Conservation (phyloP, 2,113 vertebrate genomes). For the Meles meles region DNA sequence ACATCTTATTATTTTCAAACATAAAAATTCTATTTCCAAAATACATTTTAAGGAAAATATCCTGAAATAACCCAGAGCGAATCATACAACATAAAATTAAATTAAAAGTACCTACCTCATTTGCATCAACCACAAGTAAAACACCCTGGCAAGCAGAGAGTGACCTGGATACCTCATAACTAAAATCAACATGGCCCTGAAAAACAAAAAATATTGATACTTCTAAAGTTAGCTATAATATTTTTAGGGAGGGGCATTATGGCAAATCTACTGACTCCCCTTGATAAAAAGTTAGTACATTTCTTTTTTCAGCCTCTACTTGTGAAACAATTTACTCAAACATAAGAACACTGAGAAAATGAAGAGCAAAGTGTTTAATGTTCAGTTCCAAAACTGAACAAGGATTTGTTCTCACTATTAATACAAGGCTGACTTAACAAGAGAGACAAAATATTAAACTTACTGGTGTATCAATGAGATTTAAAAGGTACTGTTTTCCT, state of each 20-base stretch:
- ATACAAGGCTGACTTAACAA: not conserved
- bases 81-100: not conserved
- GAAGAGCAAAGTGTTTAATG: not conserved
- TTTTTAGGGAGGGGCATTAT: not conserved
- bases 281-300: not conserved
- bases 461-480: constrained; percentile 98
- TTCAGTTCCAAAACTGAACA: constrained; percentile 6
- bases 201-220: constrained; percentile 28
- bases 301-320: not conserved
- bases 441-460: constrained; percentile 61
- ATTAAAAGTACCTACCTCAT: constrained; percentile 87
- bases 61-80: not conserved
- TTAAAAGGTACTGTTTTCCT: constrained; percentile 92
- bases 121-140: constrained; percentile 95
- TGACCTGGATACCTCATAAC: constrained; percentile 96
- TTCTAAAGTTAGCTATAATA: not conserved
- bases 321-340: not conserved
- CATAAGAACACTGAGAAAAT: not conserved
- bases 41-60: not conserved
- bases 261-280: not conserved
- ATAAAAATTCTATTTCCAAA: not conserved
- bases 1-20: constrained; percentile 11
- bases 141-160: constrained; percentile 97
- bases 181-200: constrained; percentile 98
- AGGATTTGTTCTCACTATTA: not conserved